Conservation (phyloP, 2,797 vertebrate species). For the Cercopithecus mitis region DNA sequence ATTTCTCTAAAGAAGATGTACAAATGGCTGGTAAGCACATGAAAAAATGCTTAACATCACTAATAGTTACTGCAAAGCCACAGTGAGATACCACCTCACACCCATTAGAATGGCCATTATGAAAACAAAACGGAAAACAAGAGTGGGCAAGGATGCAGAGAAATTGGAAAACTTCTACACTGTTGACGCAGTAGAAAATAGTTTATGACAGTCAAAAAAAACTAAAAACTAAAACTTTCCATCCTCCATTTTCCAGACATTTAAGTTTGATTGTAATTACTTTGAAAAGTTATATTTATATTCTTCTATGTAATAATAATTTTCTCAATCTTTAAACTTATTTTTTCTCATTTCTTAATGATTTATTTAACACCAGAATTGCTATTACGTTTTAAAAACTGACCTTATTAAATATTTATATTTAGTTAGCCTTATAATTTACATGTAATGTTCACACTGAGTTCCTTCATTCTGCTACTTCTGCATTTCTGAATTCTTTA, state of each 20-base stretch:
- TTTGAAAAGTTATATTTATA: conserved; percentile 27
- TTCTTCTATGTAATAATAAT: neutral
- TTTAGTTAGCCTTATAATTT: neutral
- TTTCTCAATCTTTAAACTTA: conserved; percentile 2
- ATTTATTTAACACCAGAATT: neutral
- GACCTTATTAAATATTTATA: neutral
- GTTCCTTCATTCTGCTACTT: neutral
- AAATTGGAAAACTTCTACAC: neutral
- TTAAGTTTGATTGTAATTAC: neutral
- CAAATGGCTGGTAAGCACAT: neutral
- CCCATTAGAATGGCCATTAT: neutral
- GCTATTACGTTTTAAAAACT: conserved; percentile 2
- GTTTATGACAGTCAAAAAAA: neutral
- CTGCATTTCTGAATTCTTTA: neutral
- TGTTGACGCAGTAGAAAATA: neutral
- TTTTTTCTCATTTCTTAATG: neutral
- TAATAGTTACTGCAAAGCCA: neutral
- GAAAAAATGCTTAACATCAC: neutral
- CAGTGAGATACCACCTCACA: neutral
- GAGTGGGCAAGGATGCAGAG: neutral
- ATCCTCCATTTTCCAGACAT: neutral
- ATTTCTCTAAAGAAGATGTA: neutral
- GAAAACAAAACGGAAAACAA: neutral
- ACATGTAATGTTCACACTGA: neutral
- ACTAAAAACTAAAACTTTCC: neutral